Conservation (phyloP, 2,113 vertebrate genomes). For the Carettochelys insculpta region DNA sequence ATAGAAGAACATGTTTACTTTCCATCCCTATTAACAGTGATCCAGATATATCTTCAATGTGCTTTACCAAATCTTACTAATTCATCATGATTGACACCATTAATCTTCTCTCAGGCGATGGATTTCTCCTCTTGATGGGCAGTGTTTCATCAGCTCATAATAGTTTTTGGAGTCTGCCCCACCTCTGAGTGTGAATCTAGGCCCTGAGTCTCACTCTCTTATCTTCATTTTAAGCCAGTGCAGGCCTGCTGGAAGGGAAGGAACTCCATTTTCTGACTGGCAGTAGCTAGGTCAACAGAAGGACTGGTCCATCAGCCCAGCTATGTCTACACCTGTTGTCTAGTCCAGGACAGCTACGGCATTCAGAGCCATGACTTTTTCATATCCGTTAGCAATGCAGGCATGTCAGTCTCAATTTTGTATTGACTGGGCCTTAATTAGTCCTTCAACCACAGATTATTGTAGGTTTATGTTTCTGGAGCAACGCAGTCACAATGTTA, state of each 20-base stretch:
- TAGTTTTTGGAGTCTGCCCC: neutral
- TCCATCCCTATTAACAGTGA: neutral
- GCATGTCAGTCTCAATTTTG: neutral
- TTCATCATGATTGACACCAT: neutral
- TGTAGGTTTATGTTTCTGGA: slow-evolving; percentile 18
- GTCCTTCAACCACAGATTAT: neutral
- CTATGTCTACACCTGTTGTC: neutral
- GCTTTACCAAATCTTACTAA: neutral
- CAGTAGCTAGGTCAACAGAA: neutral
- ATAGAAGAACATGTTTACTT: neutral
- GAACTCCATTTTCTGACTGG: neutral
- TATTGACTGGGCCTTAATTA: neutral
- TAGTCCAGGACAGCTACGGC: neutral
- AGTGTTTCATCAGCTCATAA: neutral
- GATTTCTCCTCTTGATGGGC: neutral
- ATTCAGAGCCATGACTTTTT: neutral
- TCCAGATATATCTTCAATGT: neutral
- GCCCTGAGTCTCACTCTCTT: neutral
- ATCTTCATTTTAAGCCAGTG: neutral
- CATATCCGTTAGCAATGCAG: neutral
- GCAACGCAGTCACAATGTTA: neutral
- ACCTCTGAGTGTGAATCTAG: neutral
- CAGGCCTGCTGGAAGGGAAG: neutral
- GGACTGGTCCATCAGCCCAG: neutral
- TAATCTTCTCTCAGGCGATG: neutral